Evolutionary conservation across 2,888 invertebrate species (phyloP), one percentile per base, ranked within the genome.

Genomic region (Trypoxylon attenuatum): DNA sequence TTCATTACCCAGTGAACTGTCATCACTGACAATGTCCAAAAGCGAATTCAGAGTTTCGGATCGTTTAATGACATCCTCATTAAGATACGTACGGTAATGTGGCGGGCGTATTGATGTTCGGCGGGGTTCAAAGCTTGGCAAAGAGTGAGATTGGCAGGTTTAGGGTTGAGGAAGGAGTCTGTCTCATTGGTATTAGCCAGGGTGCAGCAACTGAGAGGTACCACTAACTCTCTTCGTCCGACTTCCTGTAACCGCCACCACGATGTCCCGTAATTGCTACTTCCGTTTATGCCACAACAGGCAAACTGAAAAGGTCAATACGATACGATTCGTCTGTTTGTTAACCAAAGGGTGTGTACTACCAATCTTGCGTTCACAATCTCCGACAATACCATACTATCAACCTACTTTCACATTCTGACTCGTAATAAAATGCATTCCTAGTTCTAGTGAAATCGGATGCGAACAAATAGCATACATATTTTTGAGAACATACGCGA

Each of bases 201-300:
- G 39, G 88, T 87, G 84, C 95, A 95, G 81, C 94, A 94, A 52
- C 91, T 91, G 2, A 91, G 88, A 33, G 94, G 94, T 18, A 92
- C 92, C 0, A 91, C 88, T 86, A 92, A 88, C 52, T 92, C 92
- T 60, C 91, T 89, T 68, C 93, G 92, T 0, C 94, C 93, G 39
- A 93, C 89, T 67, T 93, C 90, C 78, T 93, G 92, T 47, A 94
- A 87, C 69, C 93, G 91, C 95, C 95, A 95, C 81, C 92, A 87
- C 0, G 95, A 94, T 73, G 93, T 93, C 79, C 94, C 94, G 87
- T 94, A 95, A 88, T 95, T 94, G 63, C 91, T 91, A 5, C 93
- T 92, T 75, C 92, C 92, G 46, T 91, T 90, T 85, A 95, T 92
- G 21, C 94, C 95, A 84, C 95, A 95, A 81, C 95, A 95, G 58